Conservation (phyloP, 2,888 invertebrate genomes). For the Ferrisia virgata region DNA sequence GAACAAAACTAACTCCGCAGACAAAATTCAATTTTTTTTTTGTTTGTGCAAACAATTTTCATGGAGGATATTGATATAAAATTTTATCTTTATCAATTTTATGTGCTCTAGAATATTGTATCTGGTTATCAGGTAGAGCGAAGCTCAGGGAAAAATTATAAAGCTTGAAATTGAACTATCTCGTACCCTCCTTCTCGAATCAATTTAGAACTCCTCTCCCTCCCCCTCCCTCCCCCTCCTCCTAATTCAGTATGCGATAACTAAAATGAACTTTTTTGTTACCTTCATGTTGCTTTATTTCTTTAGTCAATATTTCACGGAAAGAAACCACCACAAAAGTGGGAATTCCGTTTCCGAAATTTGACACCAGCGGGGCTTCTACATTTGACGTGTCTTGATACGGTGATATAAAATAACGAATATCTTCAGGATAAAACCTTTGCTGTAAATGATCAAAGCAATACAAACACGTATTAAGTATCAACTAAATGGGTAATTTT, state of each 20-base stretch:
- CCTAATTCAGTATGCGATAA: not conserved
- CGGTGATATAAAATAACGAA: not conserved
- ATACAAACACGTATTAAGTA: not conserved
- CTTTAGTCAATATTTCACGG: conserved; percentile 29
- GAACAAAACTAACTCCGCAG: too few species aligned
- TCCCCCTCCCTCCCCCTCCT: too few species aligned
- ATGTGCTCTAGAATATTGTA: too few species aligned
- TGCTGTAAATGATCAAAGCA: not conserved
- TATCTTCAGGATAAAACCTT: conserved; percentile 22
- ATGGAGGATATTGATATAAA: too few species aligned
- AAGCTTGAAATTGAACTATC: too few species aligned
- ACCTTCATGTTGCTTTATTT: conserved; percentile 30
- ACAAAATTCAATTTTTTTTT: too few species aligned
- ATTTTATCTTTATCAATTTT: too few species aligned
- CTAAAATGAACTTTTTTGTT: not conserved
- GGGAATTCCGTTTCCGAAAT: conserved; percentile 40
- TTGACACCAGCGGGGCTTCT: not conserved
- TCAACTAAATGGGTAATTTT: not conserved
- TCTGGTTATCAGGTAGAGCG: too few species aligned
- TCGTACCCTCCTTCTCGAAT: too few species aligned
- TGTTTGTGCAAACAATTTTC: too few species aligned
- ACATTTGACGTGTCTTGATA: not conserved
- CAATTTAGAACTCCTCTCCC: too few species aligned
- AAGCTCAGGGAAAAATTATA: too few species aligned
- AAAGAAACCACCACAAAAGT: conserved; percentile 38